A percentile compares a stretch with the other conserved stretches of the same genome.
Conservation (phyloP, 2,797 vertebrate genomes). For the Hephaestus fuliginosus region DNA sequence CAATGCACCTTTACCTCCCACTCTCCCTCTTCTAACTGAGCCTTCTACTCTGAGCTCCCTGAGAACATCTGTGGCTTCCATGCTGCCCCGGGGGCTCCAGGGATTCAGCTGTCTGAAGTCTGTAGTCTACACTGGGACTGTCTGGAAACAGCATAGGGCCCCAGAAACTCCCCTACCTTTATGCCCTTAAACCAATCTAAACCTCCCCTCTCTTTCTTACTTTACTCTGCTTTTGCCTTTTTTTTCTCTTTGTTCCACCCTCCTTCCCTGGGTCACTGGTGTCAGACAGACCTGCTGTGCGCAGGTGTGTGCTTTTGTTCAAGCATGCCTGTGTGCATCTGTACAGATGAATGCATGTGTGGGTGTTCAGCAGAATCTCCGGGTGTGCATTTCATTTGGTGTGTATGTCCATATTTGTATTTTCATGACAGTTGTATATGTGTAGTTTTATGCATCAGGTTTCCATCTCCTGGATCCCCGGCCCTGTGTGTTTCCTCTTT, state of each 20-base stretch:
- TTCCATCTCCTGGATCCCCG: slow-evolving; percentile 42
- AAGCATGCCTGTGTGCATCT: slow-evolving; percentile 70
- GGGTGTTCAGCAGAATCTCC: slow-evolving; percentile 61
- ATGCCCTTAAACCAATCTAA: slow-evolving; percentile 85
- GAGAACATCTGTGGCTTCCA: slow-evolving; percentile 86
- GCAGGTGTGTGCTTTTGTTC: slow-evolving; percentile 85
- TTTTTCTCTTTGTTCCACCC: slow-evolving; percentile 72
- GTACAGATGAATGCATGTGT: slow-evolving; percentile 68
- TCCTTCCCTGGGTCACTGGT: slow-evolving; percentile 78
- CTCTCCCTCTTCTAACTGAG: slow-evolving; percentile 73
- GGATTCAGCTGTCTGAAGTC: slow-evolving; percentile 84
- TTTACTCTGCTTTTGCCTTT: slow-evolving; percentile 72
- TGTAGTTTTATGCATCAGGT: slow-evolving; percentile 38
- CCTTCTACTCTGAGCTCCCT: slow-evolving; percentile 78
- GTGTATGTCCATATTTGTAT: slow-evolving; percentile 26
- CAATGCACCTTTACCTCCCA: slow-evolving; percentile 78
- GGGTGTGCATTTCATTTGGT: slow-evolving; percentile 53
- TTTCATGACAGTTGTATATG: slow-evolving; percentile 31
- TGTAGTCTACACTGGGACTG: slow-evolving; percentile 82
- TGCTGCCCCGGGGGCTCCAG: slow-evolving; percentile 81
- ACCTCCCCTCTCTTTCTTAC: slow-evolving; percentile 73
- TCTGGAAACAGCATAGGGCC: slow-evolving; percentile 84
- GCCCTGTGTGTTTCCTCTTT: slow-evolving; percentile 38
- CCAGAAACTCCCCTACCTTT: slow-evolving; percentile 79
- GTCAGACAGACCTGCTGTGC: slow-evolving; percentile 87